Percentiles rank a stretch among this genome's conserved stretches.
Conservation (phyloP, 2,797 vertebrate genomes). For the Dermochelys coriacea region DNA sequence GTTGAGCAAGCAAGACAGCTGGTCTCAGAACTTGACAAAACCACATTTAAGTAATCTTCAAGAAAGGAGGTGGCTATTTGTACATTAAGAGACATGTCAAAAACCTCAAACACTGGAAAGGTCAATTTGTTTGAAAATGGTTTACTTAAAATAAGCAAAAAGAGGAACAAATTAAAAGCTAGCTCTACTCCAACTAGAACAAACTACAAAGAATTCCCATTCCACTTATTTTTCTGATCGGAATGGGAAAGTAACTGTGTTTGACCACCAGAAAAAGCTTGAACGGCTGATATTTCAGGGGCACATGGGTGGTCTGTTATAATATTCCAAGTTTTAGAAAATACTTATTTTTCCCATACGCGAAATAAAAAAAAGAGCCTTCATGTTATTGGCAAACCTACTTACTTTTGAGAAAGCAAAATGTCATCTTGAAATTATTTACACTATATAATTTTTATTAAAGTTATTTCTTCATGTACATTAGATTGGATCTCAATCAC, state of each 20-base stretch:
- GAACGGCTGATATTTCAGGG: background rate
- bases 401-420: background rate
- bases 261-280: background rate
- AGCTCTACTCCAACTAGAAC: background rate
- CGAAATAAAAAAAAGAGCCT: background rate
- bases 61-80: background rate
- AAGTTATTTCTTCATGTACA: background rate
- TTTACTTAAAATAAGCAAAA: background rate
- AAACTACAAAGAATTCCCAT: background rate
- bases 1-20: conserved; percentile 38
- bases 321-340: conserved; percentile 22
- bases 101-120: background rate
- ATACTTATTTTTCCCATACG: background rate
- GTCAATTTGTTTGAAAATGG: background rate
- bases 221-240: background rate
- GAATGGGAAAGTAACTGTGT: background rate
- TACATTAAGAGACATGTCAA: background rate
- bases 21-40: conserved; percentile 24
- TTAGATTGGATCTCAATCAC: background rate
- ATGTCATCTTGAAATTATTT: background rate
- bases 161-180: background rate
- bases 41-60: background rate
- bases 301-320: background rate
- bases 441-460: background rate
- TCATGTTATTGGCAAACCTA: background rate